Conservation (phyloP, 1,140 invertebrate species). For the Laodelphax striatellus region DNA sequence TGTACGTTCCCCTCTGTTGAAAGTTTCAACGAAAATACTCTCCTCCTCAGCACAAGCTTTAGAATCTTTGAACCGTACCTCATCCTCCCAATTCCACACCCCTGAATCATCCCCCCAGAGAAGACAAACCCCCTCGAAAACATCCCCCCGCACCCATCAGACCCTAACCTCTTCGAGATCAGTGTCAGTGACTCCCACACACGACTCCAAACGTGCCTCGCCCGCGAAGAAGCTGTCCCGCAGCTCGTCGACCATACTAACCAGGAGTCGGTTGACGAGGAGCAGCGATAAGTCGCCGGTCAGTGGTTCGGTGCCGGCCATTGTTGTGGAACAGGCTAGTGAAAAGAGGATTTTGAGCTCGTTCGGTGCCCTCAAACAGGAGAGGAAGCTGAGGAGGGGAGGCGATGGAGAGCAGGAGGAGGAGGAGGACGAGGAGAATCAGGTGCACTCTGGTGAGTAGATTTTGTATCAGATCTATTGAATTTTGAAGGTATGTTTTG, state of each 20-base stretch:
- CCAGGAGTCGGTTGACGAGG: conserved; percentile 5
- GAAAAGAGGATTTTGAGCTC: conserved; percentile 13
- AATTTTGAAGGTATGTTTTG: too few relatives aligned
- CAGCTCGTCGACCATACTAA: conserved; percentile 37
- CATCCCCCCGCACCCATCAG: conserved; percentile 10
- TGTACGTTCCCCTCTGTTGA: conserved; percentile 15
- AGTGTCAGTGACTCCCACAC: conserved; percentile 28
- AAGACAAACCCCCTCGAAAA: conserved; percentile 6
- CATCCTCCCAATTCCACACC: neutral
- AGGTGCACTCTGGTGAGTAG: conserved; percentile 46
- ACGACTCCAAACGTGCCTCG: conserved; percentile 36
- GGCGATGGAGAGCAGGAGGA: too few relatives aligned
- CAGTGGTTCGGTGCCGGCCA: conserved; percentile 5
- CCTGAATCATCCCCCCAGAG: conserved; percentile 1
- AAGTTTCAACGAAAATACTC: conserved; percentile 18
- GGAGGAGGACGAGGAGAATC: conserved; percentile 40
- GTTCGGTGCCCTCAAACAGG: conserved; percentile 29
- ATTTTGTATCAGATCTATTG: too few relatives aligned
- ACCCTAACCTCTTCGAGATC: neutral
- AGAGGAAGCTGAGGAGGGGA: conserved; percentile 15
- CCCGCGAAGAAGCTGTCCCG: conserved; percentile 57
- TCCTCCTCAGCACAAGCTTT: conserved; percentile 23
- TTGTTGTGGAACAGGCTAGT: conserved; percentile 16
- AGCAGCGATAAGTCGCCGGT: conserved; percentile 4
- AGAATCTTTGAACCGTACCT: conserved; percentile 15